Conservation (phyloP, 2,113 vertebrate genomes). For the Notothenia rossii region DNA sequence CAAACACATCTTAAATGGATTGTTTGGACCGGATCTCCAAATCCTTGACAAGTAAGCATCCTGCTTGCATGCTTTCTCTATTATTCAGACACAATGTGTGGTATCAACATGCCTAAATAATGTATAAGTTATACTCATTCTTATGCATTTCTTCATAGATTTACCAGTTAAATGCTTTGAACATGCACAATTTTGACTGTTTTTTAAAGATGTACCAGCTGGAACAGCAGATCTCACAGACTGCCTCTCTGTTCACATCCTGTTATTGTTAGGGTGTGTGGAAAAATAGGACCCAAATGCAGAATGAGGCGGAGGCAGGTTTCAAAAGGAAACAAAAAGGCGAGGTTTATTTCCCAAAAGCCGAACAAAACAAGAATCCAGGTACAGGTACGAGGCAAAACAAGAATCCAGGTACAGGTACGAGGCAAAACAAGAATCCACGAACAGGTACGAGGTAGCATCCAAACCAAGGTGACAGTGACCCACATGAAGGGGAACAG, state of each 20-base stretch:
- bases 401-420: too few relatives aligned
- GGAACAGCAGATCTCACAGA: constrained; percentile 10
- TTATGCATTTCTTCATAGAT: constrained; percentile 6
- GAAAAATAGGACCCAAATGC: too few relatives aligned
- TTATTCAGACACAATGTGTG: neutral
- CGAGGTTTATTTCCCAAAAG: too few relatives aligned
- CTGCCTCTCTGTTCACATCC: constrained; percentile 11
- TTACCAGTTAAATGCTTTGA: neutral
- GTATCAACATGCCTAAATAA: constrained; percentile 1
- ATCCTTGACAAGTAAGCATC: neutral
- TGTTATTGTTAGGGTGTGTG: neutral
- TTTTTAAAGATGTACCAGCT: constrained; percentile 18
- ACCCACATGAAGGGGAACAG: too few relatives aligned
- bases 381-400: too few relatives aligned
- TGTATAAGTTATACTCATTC: neutral
- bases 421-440: too few relatives aligned
- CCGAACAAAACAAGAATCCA: too few relatives aligned
- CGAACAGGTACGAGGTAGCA: too few relatives aligned
- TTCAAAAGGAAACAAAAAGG: too few relatives aligned
- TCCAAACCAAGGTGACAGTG: too few relatives aligned
- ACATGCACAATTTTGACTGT: neutral
- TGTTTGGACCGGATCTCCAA: constrained; percentile 1
- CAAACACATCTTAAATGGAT: neutral
- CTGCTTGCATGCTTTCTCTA: neutral
- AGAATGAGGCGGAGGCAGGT: too few relatives aligned